Evolutionary conservation across 2,113 vertebrate genomes (phyloP), one percentile per base, ranked within the genome.

Genomic region (Malurus alboscapulatus): DNA sequence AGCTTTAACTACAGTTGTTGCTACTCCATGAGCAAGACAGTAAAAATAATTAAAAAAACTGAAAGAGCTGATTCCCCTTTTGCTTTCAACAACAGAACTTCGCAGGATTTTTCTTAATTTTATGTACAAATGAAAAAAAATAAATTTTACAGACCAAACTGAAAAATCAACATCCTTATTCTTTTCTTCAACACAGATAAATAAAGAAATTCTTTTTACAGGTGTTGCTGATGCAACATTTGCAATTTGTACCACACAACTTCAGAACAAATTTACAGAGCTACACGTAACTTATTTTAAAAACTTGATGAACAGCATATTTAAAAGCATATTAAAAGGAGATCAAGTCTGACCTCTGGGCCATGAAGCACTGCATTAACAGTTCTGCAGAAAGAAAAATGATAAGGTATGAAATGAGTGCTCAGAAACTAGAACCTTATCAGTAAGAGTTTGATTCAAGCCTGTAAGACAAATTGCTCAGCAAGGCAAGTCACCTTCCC

Each of bases 381-480:
- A 96, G 95, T 95, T 97, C 91, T 95, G 96, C 86, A 96, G 95
- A 98, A 97, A 97, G 97, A 97, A 97, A 98, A 98, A 97, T 97
- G 98, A 98, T 98, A 98, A 98, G 95, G 96, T 97, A 96, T 97
- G 95, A 98, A 98, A 98, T 96, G 96, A 97, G 82, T 97, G 96
- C 97, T 97, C 96, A 96, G 96, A 98, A 98, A 97, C 96, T 96
- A 96, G 97, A 97, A 97, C 97, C 96, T 98, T 98, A 98, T 98
- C 98, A 97, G 97, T 95, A 93, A 97, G 95, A 97, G 94, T 96
- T 95, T 93, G 97, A 98, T 97, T 97, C 97, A 96, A 96, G 97
- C 98, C 98, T 97, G 96, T 98, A 98, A 98, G 98, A 98, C 97
- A 98, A 98, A 98, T 97, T 98, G 97, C 97, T 97, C 96, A 97